Evolutionary conservation across 2,797 vertebrate species (phyloP).

Genomic region (Sebastes elongatus): DNA sequence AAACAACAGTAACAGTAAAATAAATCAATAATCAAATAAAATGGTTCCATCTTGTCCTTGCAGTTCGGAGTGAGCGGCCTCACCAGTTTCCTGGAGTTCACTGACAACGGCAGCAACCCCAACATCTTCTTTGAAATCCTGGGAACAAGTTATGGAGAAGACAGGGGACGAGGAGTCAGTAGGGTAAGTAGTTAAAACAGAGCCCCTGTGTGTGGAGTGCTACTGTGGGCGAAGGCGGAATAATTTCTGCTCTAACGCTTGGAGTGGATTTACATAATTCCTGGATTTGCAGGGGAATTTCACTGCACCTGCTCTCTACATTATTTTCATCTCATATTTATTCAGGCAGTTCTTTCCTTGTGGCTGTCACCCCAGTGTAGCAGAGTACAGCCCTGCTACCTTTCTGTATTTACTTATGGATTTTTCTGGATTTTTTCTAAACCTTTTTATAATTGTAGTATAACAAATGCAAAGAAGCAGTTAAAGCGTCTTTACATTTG

Average conservation of each 20-base stretch:
- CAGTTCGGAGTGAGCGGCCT: slow-evolving; percentile 94
- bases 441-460: background rate
- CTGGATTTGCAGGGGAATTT: slow-evolving; percentile 48
- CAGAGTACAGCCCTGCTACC: background rate
- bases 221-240: slow-evolving; percentile 17
- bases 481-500: background rate
- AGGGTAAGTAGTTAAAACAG: slow-evolving; percentile 85
- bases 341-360: slow-evolving; percentile 28
- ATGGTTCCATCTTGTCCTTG: slow-evolving; percentile 8
- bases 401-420: slow-evolving; percentile 8
- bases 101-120: slow-evolving; percentile 93
- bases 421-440: background rate
- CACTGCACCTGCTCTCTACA: slow-evolving; percentile 27
- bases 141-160: slow-evolving; percentile 97
- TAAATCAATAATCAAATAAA: background rate
- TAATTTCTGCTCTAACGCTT: slow-evolving; percentile 15
- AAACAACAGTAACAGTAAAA: background rate
- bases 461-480: background rate
- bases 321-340: slow-evolving; percentile 45
- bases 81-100: slow-evolving; percentile 95
- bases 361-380: slow-evolving; percentile 2
- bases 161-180: slow-evolving; percentile 92
- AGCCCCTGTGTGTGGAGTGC: background rate
- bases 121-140: slow-evolving; percentile 98
- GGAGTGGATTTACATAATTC: slow-evolving; percentile 51